Conservation (phyloP, 2,113 vertebrate genomes). For the Trematocara variabile region DNA sequence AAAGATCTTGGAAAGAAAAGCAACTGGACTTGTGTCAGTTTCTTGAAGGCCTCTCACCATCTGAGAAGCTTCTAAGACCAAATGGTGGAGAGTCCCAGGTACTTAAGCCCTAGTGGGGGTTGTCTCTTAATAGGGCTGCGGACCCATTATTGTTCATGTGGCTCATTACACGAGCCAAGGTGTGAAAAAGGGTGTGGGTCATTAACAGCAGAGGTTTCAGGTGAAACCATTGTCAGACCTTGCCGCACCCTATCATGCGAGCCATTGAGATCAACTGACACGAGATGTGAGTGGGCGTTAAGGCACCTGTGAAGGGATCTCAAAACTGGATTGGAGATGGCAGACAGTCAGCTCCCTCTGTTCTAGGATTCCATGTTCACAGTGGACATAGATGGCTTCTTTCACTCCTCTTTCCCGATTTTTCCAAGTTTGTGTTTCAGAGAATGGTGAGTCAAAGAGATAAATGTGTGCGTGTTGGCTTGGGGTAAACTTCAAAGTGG, state of each 20-base stretch:
- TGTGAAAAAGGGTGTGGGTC: background rate
- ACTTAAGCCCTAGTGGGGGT: background rate
- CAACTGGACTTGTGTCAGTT: background rate
- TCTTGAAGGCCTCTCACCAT: background rate
- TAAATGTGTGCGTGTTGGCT: background rate
- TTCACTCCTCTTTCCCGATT: background rate
- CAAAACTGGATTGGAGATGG: background rate
- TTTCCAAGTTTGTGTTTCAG: background rate
- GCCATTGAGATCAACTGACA: background rate
- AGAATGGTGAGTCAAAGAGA: background rate
- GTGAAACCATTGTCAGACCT: background rate
- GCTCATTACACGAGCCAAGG: background rate
- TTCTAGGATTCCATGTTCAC: background rate
- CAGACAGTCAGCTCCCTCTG: background rate
- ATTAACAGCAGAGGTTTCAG: background rate
- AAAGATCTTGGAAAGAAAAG: background rate
- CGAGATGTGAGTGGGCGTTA: background rate
- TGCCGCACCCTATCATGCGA: background rate
- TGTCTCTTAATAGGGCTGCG: background rate
- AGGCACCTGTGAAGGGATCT: background rate
- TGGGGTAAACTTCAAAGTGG: background rate
- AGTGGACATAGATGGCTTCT: background rate
- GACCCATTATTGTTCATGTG: background rate
- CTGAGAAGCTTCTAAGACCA: background rate
- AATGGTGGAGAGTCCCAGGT: background rate